A percentile compares a stretch with the other conserved stretches of the same genome.
Evolutionary conservation across 2,797 vertebrate genomes (phyloP).

Genomic region (Eulemur rubriventer): DNA sequence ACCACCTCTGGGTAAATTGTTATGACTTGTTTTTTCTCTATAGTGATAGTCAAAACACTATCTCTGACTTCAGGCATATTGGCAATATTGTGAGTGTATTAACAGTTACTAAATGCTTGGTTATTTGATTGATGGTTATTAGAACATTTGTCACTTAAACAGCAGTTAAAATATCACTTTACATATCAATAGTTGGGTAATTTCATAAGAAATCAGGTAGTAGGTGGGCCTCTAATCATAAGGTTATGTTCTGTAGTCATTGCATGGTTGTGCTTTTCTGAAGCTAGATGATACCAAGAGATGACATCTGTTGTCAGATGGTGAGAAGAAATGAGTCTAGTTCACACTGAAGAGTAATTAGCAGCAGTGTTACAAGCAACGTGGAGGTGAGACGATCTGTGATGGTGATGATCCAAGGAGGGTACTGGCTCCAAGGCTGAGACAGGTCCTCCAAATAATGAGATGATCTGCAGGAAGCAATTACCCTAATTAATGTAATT

Average conservation of each 20-base stretch:
- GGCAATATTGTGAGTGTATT: background rate
- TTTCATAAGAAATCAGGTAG: background rate
- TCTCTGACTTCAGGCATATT: background rate
- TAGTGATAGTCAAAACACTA: background rate
- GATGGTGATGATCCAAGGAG: background rate
- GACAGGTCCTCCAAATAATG: background rate
- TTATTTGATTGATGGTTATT: background rate
- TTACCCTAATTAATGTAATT: constrained; percentile 57
- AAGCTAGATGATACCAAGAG: background rate
- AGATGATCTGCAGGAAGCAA: constrained; percentile 39
- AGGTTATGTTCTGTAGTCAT: background rate
- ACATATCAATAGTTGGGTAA: background rate
- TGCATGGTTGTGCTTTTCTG: background rate
- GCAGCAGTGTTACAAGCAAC: background rate
- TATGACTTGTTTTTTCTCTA: background rate
- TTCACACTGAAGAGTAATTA: background rate
- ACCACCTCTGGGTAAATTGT: background rate
- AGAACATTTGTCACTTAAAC: background rate
- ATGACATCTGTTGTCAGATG: background rate
- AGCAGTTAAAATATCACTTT: background rate
- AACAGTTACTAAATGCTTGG: background rate
- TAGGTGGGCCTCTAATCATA: background rate
- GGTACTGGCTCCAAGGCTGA: background rate
- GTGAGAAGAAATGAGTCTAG: background rate
- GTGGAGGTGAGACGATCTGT: background rate